phyloP scores from a whole-genome alignment of 2,113 vertebrate species.

The Larimichthys polyactis region DNA sequence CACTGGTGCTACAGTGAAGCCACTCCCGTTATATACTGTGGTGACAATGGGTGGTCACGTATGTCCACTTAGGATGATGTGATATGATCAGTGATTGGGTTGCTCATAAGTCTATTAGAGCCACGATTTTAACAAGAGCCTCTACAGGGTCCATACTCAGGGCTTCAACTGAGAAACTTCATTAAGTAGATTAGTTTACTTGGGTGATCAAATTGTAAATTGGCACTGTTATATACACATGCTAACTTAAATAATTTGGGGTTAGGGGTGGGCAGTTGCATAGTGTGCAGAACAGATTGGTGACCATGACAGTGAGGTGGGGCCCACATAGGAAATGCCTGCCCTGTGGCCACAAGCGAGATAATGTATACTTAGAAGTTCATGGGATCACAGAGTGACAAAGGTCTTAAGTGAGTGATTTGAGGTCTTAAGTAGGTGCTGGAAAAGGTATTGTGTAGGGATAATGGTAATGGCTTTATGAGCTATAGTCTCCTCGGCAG shows the following conservation, averaged over 20 bases:
- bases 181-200: background rate
- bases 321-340: conserved; percentile 64
- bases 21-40: conserved; percentile 66
- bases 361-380: conserved; percentile 68
- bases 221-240: background rate
- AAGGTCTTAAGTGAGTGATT: conserved; percentile 56
- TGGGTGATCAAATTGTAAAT: background rate
- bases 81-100: conserved; percentile 25
- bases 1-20: conserved; percentile 61
- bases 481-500: conserved; percentile 46
- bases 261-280: conserved; percentile 7
- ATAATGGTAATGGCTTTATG: conserved; percentile 67
- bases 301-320: conserved; percentile 65
- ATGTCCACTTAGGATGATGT: conserved; percentile 26
- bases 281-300: conserved; percentile 13
- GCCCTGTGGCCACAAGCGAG: conserved; percentile 58
- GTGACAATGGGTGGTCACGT: conserved; percentile 27
- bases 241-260: background rate
- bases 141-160: background rate
- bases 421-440: conserved; percentile 59
- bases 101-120: background rate
- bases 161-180: background rate
- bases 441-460: conserved; percentile 55
- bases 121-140: background rate
- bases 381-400: conserved; percentile 66